Base-by-base conservation (phyloP, 1,140 invertebrate genomes). In the Cataglyphis hispanica region DNA sequence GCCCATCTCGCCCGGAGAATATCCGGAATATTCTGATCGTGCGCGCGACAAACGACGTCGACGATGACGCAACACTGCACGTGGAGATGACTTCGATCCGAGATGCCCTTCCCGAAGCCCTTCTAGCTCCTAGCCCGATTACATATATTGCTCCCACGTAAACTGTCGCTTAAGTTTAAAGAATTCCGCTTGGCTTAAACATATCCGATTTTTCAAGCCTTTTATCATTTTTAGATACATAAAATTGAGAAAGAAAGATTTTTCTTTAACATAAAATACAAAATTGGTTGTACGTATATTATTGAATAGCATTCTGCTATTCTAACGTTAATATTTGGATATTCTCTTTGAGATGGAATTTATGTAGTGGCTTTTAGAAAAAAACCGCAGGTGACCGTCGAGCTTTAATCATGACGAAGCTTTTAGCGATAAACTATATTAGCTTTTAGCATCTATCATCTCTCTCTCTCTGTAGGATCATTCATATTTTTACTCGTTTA, bases 11-110 rank as follows among this genome's bases (percentile, higher is more conserved):
- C 6, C 46, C 31, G 56, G 58, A 74, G 72, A 89, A 77, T 86
- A 83, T 83, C 77, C 70, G 69, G 87, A 88, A 86, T 83, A 76
- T 74, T n/a, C 60, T 40, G 50, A 76, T 19, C 60, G 8, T 40
- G 46, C 46, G 58, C 85, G 43, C 58, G 27, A 67, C 78, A 50
- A 78, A 63, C 60, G 53, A 22, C 16, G 13, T 53, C 61, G 43
- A 19, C 25, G 31, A 34, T 87, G 76, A 91, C 70, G 83, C 22
- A 88, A 86, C 69, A 2, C 13, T 53, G n/a, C 25, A 74, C 53
- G 53, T 70, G 76, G 50, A 58, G 37, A 43, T 31, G n/a, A 61
- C 69, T 80, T 75, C n/a, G 66, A 43, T 60, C 63, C 76, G 25
- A 11, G 13, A 16, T 5, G 63, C 61, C 43, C 61, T 78, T 53